A percentile compares a stretch with the other conserved stretches of the same genome.
Evolutionary conservation across 2,113 vertebrate species (phyloP).

Genomic region (Prochilodus magdalenae): DNA sequence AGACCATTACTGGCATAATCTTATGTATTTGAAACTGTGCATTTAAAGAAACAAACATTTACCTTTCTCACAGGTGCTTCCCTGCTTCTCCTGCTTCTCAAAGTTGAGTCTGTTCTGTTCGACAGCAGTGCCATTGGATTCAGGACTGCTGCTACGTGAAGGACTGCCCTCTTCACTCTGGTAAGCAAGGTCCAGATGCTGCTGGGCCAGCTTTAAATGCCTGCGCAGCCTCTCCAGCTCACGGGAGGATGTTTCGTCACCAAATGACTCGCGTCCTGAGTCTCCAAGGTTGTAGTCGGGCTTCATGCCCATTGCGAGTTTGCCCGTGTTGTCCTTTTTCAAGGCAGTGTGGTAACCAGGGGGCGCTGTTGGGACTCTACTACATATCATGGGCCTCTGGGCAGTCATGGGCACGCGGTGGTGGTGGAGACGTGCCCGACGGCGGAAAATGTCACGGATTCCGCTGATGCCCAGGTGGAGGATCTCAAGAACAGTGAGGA

Average conservation of each 20-base stretch:
- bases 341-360: conserved; percentile 86
- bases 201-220: conserved; percentile 80
- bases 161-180: conserved; percentile 80
- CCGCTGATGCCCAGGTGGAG: conserved; percentile 86
- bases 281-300: conserved; percentile 78
- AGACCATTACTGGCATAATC: no score
- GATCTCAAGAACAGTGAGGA: conserved; percentile 87
- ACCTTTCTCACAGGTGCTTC: conserved; percentile 80
- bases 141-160: conserved; percentile 86
- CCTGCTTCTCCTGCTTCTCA: conserved; percentile 87
- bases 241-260: conserved; percentile 70
- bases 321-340: conserved; percentile 77
- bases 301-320: conserved; percentile 63
- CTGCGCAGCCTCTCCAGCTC: conserved; percentile 75
- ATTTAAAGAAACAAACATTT: no score
- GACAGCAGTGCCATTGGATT: conserved; percentile 85
- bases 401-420: conserved; percentile 68
- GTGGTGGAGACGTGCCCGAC: conserved; percentile 43
- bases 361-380: conserved; percentile 78
- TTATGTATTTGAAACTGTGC: no score
- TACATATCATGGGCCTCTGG: conserved; percentile 71
- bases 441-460: conserved; percentile 81
- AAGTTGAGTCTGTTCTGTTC: conserved; percentile 92
- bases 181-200: conserved; percentile 81
- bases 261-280: conserved; percentile 70